Evolutionary conservation across 2,797 vertebrate genomes (phyloP), one percentile per base, ranked within the genome.

Genomic region (Saxicola maurus): DNA sequence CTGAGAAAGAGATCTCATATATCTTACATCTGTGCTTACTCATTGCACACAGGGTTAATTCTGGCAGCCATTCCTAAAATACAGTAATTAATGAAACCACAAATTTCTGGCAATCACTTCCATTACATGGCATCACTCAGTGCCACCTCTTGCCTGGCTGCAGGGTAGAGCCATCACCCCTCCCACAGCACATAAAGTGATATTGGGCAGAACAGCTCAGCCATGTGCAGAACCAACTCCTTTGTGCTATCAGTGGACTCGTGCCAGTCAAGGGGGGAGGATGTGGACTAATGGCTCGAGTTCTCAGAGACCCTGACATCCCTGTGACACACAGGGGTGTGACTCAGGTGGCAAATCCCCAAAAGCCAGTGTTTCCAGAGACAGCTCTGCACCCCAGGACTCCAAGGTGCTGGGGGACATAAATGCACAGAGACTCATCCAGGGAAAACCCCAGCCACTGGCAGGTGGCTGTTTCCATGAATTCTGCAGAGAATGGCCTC

Each of bases 211-310:
- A 64, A 4, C 45, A 38, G 68, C 87, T 85, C 84, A 68, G 7
- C 61, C 80, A 13, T 0, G 0, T 7, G 46, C 43, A 52, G 8
- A 79, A n/a, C 1, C 33, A 56, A 45, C 38, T 76, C 52, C 25
- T 66, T 7, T 10, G 73, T 79, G 73, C 56, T 18, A 13, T 6
- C 11, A 61, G 7, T 0, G 65, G 46, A 35, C 18, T n/a, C 0
- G 0, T 21, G 40, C 46, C 76, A 46, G 57, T 13, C 65, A 45
- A 62, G 30, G 14, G 31, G 35, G 61, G 40, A 61, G 31, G 51
- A 0, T 66, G 13, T 19, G 64, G 19, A 46, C 14, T n/a, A 48
- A 64, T 4, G 13, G 49, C 27, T 57, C 0, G 0, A 55, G n/a
- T 10, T 77, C 60, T 74, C 33, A 38, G 8, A 57, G 68, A 20